phyloP scores from a whole-genome alignment of 2,888 invertebrate species.

The Baccha elongata region DNA sequence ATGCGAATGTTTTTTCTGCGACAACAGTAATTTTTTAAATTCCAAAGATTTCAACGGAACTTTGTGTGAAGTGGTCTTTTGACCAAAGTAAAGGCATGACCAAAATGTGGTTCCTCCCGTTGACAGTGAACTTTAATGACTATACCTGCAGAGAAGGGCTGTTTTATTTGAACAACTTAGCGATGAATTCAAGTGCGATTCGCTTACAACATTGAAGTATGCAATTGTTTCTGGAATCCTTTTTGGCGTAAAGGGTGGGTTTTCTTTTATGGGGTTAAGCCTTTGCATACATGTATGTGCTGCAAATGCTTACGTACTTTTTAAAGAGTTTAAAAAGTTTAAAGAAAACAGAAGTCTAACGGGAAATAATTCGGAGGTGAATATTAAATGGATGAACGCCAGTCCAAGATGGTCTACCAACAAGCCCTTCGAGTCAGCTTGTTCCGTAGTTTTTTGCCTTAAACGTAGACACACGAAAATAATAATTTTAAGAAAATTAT shows the following conservation, averaged over 20 bases:
- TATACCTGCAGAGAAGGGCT: slow-evolving; percentile 47
- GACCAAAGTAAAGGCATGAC: slow-evolving; percentile 1
- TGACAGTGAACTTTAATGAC: slow-evolving; percentile 59
- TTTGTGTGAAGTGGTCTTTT: slow-evolving; percentile 15
- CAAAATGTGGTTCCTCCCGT: slow-evolving; percentile 40
- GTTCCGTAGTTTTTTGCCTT: too few relatives aligned
- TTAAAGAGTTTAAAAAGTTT: too few relatives aligned
- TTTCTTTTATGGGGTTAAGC: slow-evolving; percentile 4
- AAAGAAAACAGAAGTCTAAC: too few relatives aligned
- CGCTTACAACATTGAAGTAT: slow-evolving; percentile 10
- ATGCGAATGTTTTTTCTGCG: slow-evolving; percentile 46
- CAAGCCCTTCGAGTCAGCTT: too few relatives aligned
- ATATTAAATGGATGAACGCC: too few relatives aligned
- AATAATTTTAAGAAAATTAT: too few relatives aligned
- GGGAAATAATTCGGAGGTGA: too few relatives aligned
- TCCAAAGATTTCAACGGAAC: slow-evolving; percentile 56
- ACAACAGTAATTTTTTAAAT: slow-evolving; percentile 54
- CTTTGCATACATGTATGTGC: not conserved
- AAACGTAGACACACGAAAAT: too few relatives aligned
- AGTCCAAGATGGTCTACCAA: too few relatives aligned
- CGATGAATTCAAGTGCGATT: slow-evolving; percentile 56
- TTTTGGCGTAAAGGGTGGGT: not conserved
- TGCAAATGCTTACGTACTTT: too few relatives aligned
- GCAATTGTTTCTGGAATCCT: slow-evolving; percentile 48
- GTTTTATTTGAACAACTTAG: slow-evolving; percentile 51